Evolutionary conservation across 2,888 invertebrate species (phyloP), one percentile per base, ranked within the genome.

Genomic region (Himalopsyche anomala): DNA sequence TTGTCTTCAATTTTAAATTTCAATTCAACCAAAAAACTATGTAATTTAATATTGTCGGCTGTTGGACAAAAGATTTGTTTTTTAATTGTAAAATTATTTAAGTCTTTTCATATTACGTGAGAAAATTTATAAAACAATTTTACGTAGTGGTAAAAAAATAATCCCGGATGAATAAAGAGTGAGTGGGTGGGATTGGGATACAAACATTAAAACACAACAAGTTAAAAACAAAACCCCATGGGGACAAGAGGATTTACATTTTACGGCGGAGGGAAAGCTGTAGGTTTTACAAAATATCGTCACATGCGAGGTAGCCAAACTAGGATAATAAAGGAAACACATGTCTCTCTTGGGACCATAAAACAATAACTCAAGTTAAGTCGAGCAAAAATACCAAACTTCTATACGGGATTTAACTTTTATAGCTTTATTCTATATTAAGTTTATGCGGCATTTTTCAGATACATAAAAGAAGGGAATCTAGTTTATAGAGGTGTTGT

Each of bases 351-450:
- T 28, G 62, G 62, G 62, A 62, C 62, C 62, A 62, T 62, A 62
- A 62, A 62, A 62, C 62, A 62, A 62, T 62, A 62, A 62, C 62
- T 62, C 62, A 62, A 62, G 62, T 62, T 62, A 62, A 62, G 62
- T 62, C 62, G 62, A 62, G 62, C 62, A 62, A 62, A 62, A 62
- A 62, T 62, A 62, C 62, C 62, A 28, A 62, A 62, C 19, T 28
- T 62, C 62, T 28, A 62, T 62, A 62, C 62, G 19, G 62, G 19
- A 62, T 19, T 62, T 62, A 62, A 62, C 62, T 62, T 62, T 62
- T 62, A 62, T 62, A 19, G 62, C 19, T 15, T 62, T 62, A 62
- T 62, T 19, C 6, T 62, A 62, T 62, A 62, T 62, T 62, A 62
- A 62, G 62, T 62, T 62, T 62, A 19, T 62, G 62, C 62, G 19